phyloP scores from a whole-genome alignment of 2,113 vertebrate genomes.

The Syrrhaptes paradoxus region DNA sequence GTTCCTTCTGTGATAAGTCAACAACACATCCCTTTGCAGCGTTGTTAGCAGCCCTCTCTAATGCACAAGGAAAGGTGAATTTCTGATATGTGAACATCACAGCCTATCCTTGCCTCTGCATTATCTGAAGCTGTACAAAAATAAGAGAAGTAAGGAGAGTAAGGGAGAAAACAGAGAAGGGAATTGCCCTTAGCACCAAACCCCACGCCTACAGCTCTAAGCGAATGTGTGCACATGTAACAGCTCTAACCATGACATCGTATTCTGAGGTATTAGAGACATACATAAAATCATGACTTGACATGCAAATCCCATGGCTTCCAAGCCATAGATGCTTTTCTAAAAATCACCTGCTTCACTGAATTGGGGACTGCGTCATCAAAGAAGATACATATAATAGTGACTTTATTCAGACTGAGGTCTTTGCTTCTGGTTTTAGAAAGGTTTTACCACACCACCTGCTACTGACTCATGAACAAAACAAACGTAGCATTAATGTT shows the following conservation, averaged over 20 bases:
- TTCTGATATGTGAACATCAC: background rate
- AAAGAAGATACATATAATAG: background rate
- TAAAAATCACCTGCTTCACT: background rate
- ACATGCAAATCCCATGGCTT: background rate
- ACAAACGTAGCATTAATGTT: background rate
- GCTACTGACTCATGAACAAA: background rate
- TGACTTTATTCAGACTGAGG: background rate
- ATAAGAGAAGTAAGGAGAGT: background rate
- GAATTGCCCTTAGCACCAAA: background rate
- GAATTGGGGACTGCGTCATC: background rate
- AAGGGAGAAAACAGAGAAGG: background rate
- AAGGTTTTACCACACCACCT: background rate
- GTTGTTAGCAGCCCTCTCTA: background rate
- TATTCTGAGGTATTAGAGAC: background rate
- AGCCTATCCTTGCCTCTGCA: background rate
- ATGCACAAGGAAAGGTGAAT: background rate
- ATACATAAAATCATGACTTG: background rate
- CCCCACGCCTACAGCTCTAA: background rate
- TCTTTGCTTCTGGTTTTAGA: background rate
- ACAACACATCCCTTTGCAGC: background rate
- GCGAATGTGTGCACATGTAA: rapidly evolving
- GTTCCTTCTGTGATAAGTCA: rapidly evolving
- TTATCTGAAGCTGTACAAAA: background rate
- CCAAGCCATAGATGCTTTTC: background rate
- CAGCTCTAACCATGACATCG: background rate